Base-by-base conservation (phyloP, 2,888 invertebrate genomes). In the Lydus trimaculatus region DNA sequence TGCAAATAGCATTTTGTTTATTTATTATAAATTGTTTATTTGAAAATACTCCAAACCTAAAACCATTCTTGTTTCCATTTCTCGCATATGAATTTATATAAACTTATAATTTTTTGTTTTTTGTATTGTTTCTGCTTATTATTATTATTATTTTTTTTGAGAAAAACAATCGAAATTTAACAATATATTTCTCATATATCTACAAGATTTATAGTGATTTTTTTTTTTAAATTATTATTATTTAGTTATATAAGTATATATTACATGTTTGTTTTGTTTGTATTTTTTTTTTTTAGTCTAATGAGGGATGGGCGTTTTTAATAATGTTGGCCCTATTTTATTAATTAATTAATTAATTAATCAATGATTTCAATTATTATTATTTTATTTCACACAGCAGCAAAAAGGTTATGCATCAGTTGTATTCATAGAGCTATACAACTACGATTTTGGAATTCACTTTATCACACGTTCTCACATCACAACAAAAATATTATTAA, bases 181-280 rank as follows among this genome's bases (percentile, higher is more conserved):
- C 84, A 84, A 84, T 83, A 84, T 84, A 83, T 82, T 82, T 82
- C 78, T 82, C 79, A 81, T 82, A 81, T 83, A 84, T 84, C 84
- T 83, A 84, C 83, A 84, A 83, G 82, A 81, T 82, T 81, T 76
- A 81, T 81, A 81, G 79, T 82, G 80, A 78, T 82, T 81, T 52
- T n/a, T n/a, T n/a, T n/a, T n/a, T n/a, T n/a, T n/a, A n/a, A n/a
- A n/a, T n/a, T n/a, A n/a, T n/a, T n/a, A n/a, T n/a, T n/a, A n/a
- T n/a, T 70, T 79, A 79, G 78, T 78, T 80, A 80, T 81, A 52
- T 81, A 52, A n/a, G 9, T 52, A 52, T 52, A 52, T 52, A 77
- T 80, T 82, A 83, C 82, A 83, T 82, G 76, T 71, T n/a, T n/a
- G n/a, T n/a, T n/a, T n/a, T n/a, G n/a, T n/a, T n/a, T n/a, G n/a